A percentile compares a stretch with the other conserved stretches of the same genome.
Evolutionary conservation across 2,888 invertebrate species (phyloP).

Genomic region (Scaptodrosophila latifasciaeformis): DNA sequence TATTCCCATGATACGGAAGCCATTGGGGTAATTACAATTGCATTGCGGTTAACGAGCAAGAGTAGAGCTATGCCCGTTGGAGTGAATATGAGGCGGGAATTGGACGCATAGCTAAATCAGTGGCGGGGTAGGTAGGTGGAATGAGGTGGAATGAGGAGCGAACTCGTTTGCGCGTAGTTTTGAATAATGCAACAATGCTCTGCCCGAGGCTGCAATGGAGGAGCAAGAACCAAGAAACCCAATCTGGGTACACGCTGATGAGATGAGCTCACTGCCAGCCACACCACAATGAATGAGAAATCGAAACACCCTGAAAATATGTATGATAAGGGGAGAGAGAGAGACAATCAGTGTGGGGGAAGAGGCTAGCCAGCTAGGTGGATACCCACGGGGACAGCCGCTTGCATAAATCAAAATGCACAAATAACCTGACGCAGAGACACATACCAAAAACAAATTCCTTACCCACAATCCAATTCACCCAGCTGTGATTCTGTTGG

Average conservation of each 20-base stretch:
- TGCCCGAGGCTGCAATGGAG: constrained; percentile 2
- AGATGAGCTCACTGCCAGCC: too few relatives aligned
- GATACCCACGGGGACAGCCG: background rate
- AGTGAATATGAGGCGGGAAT: too few relatives aligned
- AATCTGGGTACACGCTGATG: constrained; percentile 13
- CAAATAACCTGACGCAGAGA: constrained; percentile 49
- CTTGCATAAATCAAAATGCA: constrained; percentile 62
- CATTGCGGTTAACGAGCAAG: constrained; percentile 62
- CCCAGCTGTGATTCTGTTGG: too few relatives aligned
- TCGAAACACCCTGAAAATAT: background rate
- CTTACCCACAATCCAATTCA: too few relatives aligned
- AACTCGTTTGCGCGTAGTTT: constrained; percentile 38
- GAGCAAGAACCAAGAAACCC: background rate
- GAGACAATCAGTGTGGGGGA: too few relatives aligned
- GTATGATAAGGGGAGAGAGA: too few relatives aligned
- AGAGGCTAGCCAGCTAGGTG: background rate
- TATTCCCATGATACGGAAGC: constrained; percentile 41
- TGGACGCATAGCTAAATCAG: too few relatives aligned
- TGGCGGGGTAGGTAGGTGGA: constrained; percentile 2
- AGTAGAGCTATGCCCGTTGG: constrained; percentile 36
- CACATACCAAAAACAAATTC: background rate
- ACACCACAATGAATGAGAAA: too few relatives aligned
- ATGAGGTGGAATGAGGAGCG: constrained; percentile 7
- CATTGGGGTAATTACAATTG: constrained; percentile 66
- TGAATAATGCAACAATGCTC: constrained; percentile 53